Base-by-base conservation (phyloP, 2,888 invertebrate genomes). In the Macrosoma leucophasiata region DNA sequence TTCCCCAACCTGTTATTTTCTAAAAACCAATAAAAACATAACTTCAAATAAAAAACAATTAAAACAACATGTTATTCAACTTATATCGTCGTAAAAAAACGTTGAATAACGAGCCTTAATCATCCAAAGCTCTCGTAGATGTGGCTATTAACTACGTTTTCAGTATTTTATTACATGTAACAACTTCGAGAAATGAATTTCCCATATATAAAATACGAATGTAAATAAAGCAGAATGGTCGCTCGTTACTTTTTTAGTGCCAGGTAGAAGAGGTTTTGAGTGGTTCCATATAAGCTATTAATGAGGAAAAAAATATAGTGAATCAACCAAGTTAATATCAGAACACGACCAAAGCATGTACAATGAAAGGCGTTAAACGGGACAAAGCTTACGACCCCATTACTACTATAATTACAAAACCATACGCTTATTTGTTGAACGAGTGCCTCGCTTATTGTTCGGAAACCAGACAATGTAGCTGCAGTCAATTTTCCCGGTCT, bases 371-470 rank as follows among this genome's bases (percentile, higher is more conserved):
- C 46, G 36, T 40, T 42, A 41, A 60, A 59, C 46, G 49, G 27
- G 46, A 61, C 55, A 63, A 56, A 56, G 55, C 55, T 52, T 48
- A 52, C 48, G 42, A 43, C 48, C 48, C 55, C 40, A 52, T 52
- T 52, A 46, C 43, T 41, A 41, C 47, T 50, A 56, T 64, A 70
- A 70, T 73, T 66, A 61, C 59, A 61, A 58, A 52, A 61, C 58
- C 54, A 65, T 57, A 40, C 52, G 58, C 53, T 56, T 67, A 68
- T 75, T 72, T 59, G 62, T 62, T 59, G 49, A 46, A 33, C 46
- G 50, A 62, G 48, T 54, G 55, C 56, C 47, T 41, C 44, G 43
- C 35, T 59, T 52, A 62, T 69, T 70, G 67, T 74, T 66, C 56
- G 48, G 40, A 32, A 41, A 49, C 48, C 46, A 59, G 58, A 62